Evolutionary conservation across 2,888 invertebrate genomes (phyloP).

Genomic region (Epinotia demarniana): DNA sequence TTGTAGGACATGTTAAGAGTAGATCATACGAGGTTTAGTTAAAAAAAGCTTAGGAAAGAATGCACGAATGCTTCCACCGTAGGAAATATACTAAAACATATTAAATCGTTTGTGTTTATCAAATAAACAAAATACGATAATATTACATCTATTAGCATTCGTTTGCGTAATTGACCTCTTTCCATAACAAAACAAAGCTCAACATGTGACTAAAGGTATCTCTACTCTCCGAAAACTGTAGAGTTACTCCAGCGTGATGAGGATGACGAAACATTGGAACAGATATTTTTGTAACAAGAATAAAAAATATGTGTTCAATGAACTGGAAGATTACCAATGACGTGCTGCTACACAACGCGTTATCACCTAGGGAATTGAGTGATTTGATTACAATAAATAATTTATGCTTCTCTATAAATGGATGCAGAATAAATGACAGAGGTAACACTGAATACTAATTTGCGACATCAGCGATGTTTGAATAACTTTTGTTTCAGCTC

Average conservation of each 20-base stretch:
- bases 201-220: background rate
- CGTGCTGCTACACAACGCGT: conserved; percentile 34
- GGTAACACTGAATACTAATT: conserved; percentile 36
- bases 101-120: too few relatives aligned
- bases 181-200: conserved; percentile 11
- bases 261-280: conserved; percentile 25
- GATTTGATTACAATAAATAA: conserved; percentile 33
- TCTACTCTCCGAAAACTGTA: background rate
- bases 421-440: conserved; percentile 29
- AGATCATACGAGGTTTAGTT: background rate
- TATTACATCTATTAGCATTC: background rate
- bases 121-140: background rate
- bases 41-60: too few relatives aligned
- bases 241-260: background rate
- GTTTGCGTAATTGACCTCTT: conserved; percentile 14
- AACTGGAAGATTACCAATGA: conserved; percentile 42
- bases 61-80: background rate
- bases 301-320: conserved; percentile 40
- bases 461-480: conserved; percentile 17
- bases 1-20: background rate
- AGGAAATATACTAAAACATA: background rate
- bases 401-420: conserved; percentile 37
- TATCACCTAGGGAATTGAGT: conserved; percentile 42
- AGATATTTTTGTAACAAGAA: conserved; percentile 31
- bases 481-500: background rate